Percentiles rank a stretch among this genome's conserved stretches.
Evolutionary conservation across 1,140 invertebrate genomes (phyloP).

Genomic region (Bombus fervidus): DNA sequence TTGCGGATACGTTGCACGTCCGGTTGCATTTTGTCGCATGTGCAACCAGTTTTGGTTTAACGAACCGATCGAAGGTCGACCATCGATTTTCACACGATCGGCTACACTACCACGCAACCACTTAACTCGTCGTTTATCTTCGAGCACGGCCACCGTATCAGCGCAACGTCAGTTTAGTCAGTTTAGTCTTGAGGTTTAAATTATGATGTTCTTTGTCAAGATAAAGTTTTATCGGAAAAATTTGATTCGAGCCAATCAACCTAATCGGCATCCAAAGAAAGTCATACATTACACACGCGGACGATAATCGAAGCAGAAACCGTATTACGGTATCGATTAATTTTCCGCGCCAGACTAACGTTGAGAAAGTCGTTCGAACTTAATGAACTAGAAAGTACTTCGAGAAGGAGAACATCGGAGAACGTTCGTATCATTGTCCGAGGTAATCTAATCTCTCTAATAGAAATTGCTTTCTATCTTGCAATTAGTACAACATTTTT

Average conservation of each 20-base stretch:
- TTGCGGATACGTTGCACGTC: conserved; percentile 53
- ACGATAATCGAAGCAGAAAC: not conserved
- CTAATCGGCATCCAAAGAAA: not conserved
- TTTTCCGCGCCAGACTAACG: not conserved
- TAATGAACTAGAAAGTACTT: not conserved
- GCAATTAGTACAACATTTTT: not conserved
- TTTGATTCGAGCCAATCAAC: not conserved
- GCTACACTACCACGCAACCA: conserved; percentile 13
- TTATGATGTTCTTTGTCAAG: not conserved
- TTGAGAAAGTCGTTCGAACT: not conserved
- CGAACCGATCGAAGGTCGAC: conserved; percentile 60
- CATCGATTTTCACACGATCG: conserved; percentile 65
- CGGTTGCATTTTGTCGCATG: conserved; percentile 50
- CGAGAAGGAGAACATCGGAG: not conserved
- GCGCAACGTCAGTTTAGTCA: not conserved
- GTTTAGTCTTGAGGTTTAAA: not conserved
- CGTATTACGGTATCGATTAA: not conserved
- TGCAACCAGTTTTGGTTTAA: conserved; percentile 55
- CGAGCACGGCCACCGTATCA: conserved; percentile 19
- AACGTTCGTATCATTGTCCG: not conserved
- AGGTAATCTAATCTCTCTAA: not conserved
- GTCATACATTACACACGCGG: not conserved
- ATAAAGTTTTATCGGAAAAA: not conserved
- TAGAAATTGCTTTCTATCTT: not conserved
- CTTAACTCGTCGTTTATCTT: conserved; percentile 32